Conservation (phyloP, 2,888 invertebrate genomes). For the Pteria penguin region DNA sequence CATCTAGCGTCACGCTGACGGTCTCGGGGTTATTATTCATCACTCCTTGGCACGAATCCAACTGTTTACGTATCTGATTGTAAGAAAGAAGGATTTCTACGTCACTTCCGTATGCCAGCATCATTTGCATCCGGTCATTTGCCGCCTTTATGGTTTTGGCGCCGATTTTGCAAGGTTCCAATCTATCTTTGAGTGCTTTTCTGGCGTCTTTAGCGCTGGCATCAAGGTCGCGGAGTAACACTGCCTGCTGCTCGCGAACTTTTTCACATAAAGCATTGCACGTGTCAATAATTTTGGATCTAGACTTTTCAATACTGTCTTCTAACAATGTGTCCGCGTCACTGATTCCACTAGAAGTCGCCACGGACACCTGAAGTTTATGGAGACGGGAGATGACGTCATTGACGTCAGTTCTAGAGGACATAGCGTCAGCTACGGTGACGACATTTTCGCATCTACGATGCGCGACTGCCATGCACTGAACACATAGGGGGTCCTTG, state of each 20-base stretch:
- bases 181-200: constrained; percentile 44
- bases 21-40: constrained; percentile 53
- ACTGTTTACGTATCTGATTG: constrained; percentile 54
- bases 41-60: constrained; percentile 53
- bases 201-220: constrained; percentile 48
- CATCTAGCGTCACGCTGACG: constrained; percentile 54
- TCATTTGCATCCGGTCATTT: constrained; percentile 60
- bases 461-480: constrained; percentile 66
- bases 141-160: constrained; percentile 60
- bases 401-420: constrained; percentile 58
- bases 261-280: constrained; percentile 59
- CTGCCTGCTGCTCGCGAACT: constrained; percentile 59
- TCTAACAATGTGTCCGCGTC: constrained; percentile 54
- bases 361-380: constrained; percentile 47
- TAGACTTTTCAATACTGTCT: constrained; percentile 61
- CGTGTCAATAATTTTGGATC: constrained; percentile 58
- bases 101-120: constrained; percentile 70
- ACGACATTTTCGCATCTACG: constrained; percentile 66
- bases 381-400: constrained; percentile 51
- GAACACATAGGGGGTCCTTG: constrained; percentile 63
- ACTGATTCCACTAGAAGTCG: constrained; percentile 48
- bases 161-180: constrained; percentile 56
- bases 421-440: constrained; percentile 63
- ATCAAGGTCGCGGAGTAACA: constrained; percentile 59
- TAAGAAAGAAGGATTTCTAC: constrained; percentile 64